Base-by-base conservation (phyloP, 2,888 invertebrate genomes). In the Amphipyra tragopoginis region DNA sequence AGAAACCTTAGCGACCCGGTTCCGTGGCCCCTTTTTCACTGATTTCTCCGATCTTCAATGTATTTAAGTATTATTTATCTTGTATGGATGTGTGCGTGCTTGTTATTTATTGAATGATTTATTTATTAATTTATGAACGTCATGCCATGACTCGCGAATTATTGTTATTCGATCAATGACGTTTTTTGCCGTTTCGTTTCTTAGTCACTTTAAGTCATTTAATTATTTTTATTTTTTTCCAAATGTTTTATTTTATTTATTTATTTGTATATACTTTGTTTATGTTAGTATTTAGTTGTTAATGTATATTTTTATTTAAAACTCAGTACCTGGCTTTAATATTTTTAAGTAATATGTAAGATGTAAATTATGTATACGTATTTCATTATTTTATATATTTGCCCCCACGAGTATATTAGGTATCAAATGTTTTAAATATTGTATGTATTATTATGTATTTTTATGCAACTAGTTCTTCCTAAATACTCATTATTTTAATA, bases 1-100 rank as follows among this genome's bases (percentile, higher is more conserved):
- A 98, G 90, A 96, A 96, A 89, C 96, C 97, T 74, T 95, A 94
- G 81, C 80, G 89, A 83, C 92, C 90, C 84, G 90, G 88, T 86
- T 88, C 68, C 77, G 76, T 79, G 90, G 81, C 90, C 92, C 81
- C 87, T 85, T 90, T n/a, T 76, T 74, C 80, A 45, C 81, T 84
- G 91, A 89, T 93, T 93, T 93, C 93, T 89, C 92, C 83, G 78
- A 54, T 70, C 78, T 82, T 82, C 77, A 81, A 83, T 78, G 79
- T 85, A 77, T 82, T 78, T 79, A 83, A 82, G 81, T 84, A 84
- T 83, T 84, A 84, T 85, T 85, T 86, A 79, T 81, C 65, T 81
- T 86, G 89, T 86, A 87, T 76, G 79, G 82, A 85, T 85, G 90
- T 85, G 88, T 80, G 89, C 78, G 85, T 77, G 88, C 62, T 77